Evolutionary conservation across 2,113 vertebrate genomes (phyloP).

Genomic region (Dermatemys mawii): DNA sequence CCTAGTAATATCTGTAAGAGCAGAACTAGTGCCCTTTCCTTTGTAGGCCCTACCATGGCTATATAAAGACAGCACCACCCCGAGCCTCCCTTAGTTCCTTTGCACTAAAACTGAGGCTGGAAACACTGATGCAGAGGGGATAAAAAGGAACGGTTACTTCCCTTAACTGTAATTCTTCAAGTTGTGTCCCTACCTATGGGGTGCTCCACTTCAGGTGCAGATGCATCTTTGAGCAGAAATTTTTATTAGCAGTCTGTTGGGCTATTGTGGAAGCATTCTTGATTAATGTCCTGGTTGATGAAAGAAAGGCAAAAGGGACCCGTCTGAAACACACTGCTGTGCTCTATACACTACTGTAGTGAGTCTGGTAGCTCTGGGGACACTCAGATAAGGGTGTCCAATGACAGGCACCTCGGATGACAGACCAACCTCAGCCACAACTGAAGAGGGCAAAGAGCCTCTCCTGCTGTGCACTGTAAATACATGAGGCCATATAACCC

Average conservation of each 20-base stretch:
- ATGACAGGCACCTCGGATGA: too few relatives aligned
- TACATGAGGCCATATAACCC: too few relatives aligned
- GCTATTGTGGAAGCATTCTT: too few relatives aligned
- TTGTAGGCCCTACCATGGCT: not conserved
- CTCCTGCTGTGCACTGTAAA: too few relatives aligned
- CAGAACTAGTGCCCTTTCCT: not conserved
- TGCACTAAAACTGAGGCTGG: not conserved
- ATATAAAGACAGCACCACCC: not conserved
- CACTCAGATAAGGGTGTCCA: too few relatives aligned
- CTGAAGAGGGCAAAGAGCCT: too few relatives aligned
- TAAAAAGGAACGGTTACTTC: not conserved
- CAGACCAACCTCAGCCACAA: too few relatives aligned
- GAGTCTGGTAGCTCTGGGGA: too few relatives aligned
- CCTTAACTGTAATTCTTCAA: not conserved
- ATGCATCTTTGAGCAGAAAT: not conserved
- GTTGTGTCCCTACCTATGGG: not conserved
- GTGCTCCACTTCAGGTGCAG: not conserved
- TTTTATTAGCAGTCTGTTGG: not conserved
- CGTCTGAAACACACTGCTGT: too few relatives aligned
- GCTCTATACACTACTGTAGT: too few relatives aligned
- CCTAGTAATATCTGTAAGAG: not conserved
- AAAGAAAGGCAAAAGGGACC: too few relatives aligned
- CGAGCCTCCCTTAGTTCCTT: not conserved
- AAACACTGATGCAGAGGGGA: not conserved
- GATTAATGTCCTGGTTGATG: too few relatives aligned